phyloP scores from a whole-genome alignment of 2,888 invertebrate species.

The Miltochrista miniata region DNA sequence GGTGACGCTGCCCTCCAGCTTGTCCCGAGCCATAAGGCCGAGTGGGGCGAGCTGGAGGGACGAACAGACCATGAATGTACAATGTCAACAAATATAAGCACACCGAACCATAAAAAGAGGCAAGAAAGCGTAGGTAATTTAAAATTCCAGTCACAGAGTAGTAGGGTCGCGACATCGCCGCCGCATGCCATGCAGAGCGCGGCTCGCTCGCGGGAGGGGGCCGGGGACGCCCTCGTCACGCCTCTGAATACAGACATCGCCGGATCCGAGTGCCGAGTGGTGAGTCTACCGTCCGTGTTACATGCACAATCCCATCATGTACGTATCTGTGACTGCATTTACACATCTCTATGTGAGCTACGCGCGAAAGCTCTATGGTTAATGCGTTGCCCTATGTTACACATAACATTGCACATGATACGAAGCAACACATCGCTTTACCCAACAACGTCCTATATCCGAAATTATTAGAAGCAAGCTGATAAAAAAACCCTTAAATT shows the following conservation, averaged over 20 bases:
- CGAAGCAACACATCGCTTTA: slow-evolving; percentile 70
- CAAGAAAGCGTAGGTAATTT: slow-evolving; percentile 75
- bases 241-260: slow-evolving; percentile 71
- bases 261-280: slow-evolving; percentile 30
- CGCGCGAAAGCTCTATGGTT: slow-evolving; percentile 64
- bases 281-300: slow-evolving; percentile 35
- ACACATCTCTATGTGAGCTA: slow-evolving; percentile 62
- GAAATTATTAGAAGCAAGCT: slow-evolving; percentile 48
- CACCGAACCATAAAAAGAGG: slow-evolving; percentile 80
- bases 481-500: slow-evolving; percentile 25
- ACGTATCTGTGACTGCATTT: slow-evolving; percentile 72
- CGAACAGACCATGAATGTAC: slow-evolving; percentile 27
- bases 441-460: slow-evolving; percentile 49
- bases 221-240: slow-evolving; percentile 17
- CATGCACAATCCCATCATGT: slow-evolving; percentile 45
- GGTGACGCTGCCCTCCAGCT: slow-evolving; percentile 19
- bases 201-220: slow-evolving; percentile 15
- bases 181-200: slow-evolving; percentile 59
- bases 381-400: slow-evolving; percentile 46
- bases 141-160: slow-evolving; percentile 78
- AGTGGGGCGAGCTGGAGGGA: slow-evolving; percentile 18
- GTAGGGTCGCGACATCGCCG: slow-evolving; percentile 29
- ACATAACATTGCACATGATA: slow-evolving; percentile 53
- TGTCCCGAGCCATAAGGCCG: slow-evolving; percentile 3
- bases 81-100: slow-evolving; percentile 70